Percentiles rank a stretch among this genome's conserved stretches.
Evolutionary conservation across 2,888 invertebrate species (phyloP).

Genomic region (Ischnura elegans): DNA sequence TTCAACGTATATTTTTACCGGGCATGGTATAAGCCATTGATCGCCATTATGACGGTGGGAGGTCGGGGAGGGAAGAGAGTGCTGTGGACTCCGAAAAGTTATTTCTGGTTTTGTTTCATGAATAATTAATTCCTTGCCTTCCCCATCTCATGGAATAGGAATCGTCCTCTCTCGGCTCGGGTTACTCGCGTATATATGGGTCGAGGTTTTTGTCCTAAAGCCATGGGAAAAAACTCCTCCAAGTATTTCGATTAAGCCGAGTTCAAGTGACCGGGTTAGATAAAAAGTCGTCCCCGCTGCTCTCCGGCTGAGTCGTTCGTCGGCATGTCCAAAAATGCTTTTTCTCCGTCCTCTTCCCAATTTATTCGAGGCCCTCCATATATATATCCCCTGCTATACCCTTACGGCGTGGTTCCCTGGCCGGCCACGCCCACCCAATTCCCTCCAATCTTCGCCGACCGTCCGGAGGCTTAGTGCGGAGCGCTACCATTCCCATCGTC

Average conservation of each 20-base stretch:
- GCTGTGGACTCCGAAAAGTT: no score
- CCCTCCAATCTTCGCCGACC: neutral
- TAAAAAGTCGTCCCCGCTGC: neutral
- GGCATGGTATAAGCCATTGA: no score
- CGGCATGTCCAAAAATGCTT: neutral
- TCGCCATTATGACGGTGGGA: no score
- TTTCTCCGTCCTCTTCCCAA: neutral
- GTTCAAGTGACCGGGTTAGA: neutral
- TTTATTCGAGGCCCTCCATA: neutral
- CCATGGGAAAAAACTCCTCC: neutral
- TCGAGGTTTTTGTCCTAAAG: neutral
- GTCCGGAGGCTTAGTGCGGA: neutral
- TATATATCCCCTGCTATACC: neutral
- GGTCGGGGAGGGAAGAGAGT: no score
- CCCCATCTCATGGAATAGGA: neutral
- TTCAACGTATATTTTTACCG: no score
- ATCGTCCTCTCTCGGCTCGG: neutral
- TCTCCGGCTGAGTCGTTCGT: neutral
- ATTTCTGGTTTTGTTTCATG: no score
- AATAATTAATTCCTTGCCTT: neutral
- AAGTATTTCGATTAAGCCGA: neutral
- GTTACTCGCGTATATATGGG: neutral
- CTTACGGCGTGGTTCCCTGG: neutral
- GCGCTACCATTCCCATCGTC: neutral
- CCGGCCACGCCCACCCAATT: neutral